phyloP scores from a whole-genome alignment of 2,113 vertebrate species.

The Phycodurus eques region DNA sequence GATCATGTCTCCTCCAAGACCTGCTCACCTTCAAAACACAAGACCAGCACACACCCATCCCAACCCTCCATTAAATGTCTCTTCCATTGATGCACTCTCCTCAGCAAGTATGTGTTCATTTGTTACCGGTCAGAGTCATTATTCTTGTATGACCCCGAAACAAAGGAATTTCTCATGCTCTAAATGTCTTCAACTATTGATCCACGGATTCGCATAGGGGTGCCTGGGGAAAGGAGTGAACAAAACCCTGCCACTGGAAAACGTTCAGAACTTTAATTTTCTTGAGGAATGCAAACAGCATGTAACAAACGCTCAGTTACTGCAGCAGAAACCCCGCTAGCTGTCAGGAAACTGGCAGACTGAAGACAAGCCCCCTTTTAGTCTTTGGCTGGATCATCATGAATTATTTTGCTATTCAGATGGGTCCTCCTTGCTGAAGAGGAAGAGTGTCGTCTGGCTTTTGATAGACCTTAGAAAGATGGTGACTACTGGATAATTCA shows the following conservation, averaged over 20 bases:
- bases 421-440: constrained; percentile 27
- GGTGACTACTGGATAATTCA: constrained; percentile 57
- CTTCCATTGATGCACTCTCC: constrained; percentile 20
- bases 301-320: constrained; percentile 13
- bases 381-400: constrained; percentile 53
- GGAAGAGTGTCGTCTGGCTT: constrained; percentile 34
- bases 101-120: constrained; percentile 33
- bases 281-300: constrained; percentile 40
- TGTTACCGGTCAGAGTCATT: constrained; percentile 66
- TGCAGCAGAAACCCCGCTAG: constrained; percentile 39
- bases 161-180: constrained; percentile 55
- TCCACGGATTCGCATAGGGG: constrained; percentile 29
- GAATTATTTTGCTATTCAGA: constrained; percentile 57
- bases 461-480: constrained; percentile 45
- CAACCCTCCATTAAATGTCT: not conserved
- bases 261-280: constrained; percentile 34
- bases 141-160: constrained; percentile 37
- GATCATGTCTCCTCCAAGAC: constrained; percentile 27
- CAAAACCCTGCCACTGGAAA: constrained; percentile 20
- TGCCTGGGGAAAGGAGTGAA: constrained; percentile 25
- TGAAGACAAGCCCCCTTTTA: constrained; percentile 52
- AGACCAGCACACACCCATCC: constrained; percentile 10
- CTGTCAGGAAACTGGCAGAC: constrained; percentile 55
- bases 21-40: constrained; percentile 19
- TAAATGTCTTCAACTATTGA: constrained; percentile 66